Conservation (phyloP, 2,888 invertebrate genomes). For the Meteorus cinctellus region DNA sequence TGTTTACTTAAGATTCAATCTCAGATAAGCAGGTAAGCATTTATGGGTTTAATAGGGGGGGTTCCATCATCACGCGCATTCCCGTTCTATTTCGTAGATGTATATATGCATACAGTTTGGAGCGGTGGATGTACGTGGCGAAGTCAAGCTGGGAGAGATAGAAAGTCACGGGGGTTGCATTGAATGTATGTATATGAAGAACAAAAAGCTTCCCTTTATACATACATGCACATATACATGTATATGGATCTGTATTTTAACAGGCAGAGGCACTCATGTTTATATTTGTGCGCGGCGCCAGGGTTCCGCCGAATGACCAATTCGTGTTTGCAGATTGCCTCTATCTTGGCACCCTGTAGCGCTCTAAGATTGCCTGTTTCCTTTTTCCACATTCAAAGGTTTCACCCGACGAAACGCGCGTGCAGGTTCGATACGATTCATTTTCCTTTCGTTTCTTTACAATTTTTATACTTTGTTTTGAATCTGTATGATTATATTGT, state of each 20-base stretch:
- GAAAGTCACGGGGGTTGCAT: constrained; percentile 54
- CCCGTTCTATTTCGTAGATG: constrained; percentile 26
- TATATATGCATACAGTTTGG: constrained; percentile 21
- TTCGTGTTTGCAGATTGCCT: constrained; percentile 72
- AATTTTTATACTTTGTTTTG: neutral
- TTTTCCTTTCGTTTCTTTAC: neutral
- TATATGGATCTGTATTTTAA: constrained; percentile 2
- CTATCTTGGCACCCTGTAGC: constrained; percentile 70
- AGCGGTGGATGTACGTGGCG: constrained; percentile 17
- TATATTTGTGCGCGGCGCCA: constrained; percentile 56
- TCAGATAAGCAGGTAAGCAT: constrained; percentile 54
- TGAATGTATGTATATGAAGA: constrained; percentile 23
- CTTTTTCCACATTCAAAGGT: constrained; percentile 62
- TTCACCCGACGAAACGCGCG: constrained; percentile 35
- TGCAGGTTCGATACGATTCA: neutral
- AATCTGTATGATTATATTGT: no score
- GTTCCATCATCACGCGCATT: constrained; percentile 45
- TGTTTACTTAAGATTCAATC: constrained; percentile 58
- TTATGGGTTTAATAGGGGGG: constrained; percentile 38
- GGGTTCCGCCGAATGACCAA: constrained; percentile 71
- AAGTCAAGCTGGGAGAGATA: constrained; percentile 54
- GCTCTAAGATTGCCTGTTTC: constrained; percentile 67
- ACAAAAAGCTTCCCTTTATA: constrained; percentile 3
- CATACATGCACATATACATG: constrained; percentile 50
- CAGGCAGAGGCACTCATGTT: constrained; percentile 50